Base-by-base conservation (phyloP, 2,888 invertebrate species). In the Neuroscelio doddi region DNA sequence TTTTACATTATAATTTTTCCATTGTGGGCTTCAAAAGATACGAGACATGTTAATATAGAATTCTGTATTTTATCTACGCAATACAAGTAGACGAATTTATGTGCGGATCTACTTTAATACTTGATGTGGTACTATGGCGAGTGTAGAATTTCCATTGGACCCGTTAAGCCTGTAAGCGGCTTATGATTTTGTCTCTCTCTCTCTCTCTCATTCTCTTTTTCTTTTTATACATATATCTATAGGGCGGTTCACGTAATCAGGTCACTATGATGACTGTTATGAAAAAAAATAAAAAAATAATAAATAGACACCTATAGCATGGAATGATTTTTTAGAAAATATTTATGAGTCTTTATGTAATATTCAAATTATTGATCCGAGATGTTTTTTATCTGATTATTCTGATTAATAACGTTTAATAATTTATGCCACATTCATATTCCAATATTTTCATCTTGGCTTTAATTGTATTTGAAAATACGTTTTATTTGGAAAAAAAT, bases 121-220 rank as follows among this genome's bases (percentile, higher is more conserved):
- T 27, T 53, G 49, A 64, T 59, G 58, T 47, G 52, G 64, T 45
- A 59, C 42, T 68, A 67, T 69, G 73, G 70, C 68, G 70, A 72
- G 71, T 73, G 73, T 72, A 71, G 78, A 80, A 80, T 80, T 82
- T 82, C 78, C 80, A 79, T 78, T 73, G 78, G 74, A 74, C 74
- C 73, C 72, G 77, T 77, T 81, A 81, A 82, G 80, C 78, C 80
- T 62, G 72, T 82, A 82, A 82, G 81, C 81, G 70, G 81, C 80
- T 82, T 81, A 82, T 76, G 76, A 77, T 79, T 79, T 75, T 68
- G 70, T 73, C 76, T 41, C 58, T 62, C 64, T 50, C 24, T 27
- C 12, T 45, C 49, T 36, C 47, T 62, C 64, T 50, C 24, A 29
- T 16, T 45, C 49, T 36, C 47, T 34, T 46, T 61, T 16, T 34